phyloP scores from a whole-genome alignment of 2,888 invertebrate genomes.

The Craniophora ligustri region DNA sequence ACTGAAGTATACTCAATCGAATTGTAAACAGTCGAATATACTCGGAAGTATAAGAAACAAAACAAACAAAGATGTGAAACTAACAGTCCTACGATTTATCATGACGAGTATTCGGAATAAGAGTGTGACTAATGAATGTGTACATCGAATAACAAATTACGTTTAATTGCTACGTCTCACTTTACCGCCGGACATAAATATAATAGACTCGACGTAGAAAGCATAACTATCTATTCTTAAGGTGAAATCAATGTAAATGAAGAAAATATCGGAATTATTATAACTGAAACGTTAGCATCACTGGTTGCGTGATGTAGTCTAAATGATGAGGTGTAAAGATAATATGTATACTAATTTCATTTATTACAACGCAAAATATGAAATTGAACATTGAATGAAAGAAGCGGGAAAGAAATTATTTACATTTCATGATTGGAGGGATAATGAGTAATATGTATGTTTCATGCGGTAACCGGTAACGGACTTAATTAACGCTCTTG shows the following conservation, averaged over 20 bases:
- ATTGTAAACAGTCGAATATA: neutral
- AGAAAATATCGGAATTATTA: conserved; percentile 62
- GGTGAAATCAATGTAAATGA: conserved; percentile 73
- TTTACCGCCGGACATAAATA: conserved; percentile 40
- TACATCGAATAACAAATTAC: conserved; percentile 40
- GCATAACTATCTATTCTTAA: conserved; percentile 71
- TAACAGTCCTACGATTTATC: conserved; percentile 16
- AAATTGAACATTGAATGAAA: conserved; percentile 26
- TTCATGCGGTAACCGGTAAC: conserved; percentile 1
- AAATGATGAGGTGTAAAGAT: conserved; percentile 51
- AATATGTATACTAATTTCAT: conserved; percentile 52
- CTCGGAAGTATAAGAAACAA: conserved; percentile 11
- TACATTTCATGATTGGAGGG: conserved; percentile 21
- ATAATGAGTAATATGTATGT: conserved; percentile 10
- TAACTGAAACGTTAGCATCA: conserved; percentile 46
- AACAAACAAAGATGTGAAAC: conserved; percentile 11
- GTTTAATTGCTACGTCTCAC: conserved; percentile 46
- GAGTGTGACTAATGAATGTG: conserved; percentile 28
- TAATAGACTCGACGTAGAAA: conserved; percentile 66
- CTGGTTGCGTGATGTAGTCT: conserved; percentile 69
- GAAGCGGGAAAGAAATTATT: conserved; percentile 16
- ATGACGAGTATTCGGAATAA: conserved; percentile 22
- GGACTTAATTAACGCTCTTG: conserved; percentile 18
- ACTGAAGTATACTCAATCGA: conserved; percentile 15
- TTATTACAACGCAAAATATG: conserved; percentile 18